Base-by-base conservation (phyloP, 1,140 invertebrate species). In the Triops cancriformis region DNA sequence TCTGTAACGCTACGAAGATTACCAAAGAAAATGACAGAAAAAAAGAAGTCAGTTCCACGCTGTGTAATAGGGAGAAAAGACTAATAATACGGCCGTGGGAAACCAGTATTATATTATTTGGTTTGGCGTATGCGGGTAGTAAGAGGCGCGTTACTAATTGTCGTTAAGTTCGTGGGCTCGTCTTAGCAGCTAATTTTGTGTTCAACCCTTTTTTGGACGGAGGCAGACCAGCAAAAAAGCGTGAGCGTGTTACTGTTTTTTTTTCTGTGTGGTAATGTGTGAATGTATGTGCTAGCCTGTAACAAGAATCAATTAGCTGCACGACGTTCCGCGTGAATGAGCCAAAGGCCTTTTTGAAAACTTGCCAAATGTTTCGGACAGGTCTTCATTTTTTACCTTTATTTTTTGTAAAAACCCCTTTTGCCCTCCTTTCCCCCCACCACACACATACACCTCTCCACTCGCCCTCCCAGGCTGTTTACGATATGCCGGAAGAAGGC, bases 271-370 rank as follows among this genome's bases (percentile, higher is more conserved):
- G 2, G 31, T 37, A 37, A 37, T 37, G 31, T 37, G 31, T 37
- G 31, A 37, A 37, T 64, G 51, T 64, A 23, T 18, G 51, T 64
- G 4, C 18, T 64, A 64, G 23, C 18, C 23, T 23, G 51, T 23
- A 64, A 64, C 51, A 64, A 64, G 51, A 64, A 64, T 64, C 51
- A 64, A 64, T 64, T 64, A 64, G 51, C n/a, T 11, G 51, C 51
- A 64, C 51, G 23, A 23, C n/a, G 0, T 37, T 37, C 31, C 7
- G 31, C 31, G 7, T 37, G 31, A 37, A 37, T 37, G 31, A 2
- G 31, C 31, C 31, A 2, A 7, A 64, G 51, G 7, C 18, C 51
- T 23, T 3, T 7, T 64, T 64, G 0, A 64, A 64, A 6, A 14
- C 23, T 64, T 1, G 51, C 51, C 11, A 64, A 64, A 64, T 12